Evolutionary conservation across 2,797 vertebrate species (phyloP), one percentile per base, ranked within the genome.

Genomic region (Platyrinchus mystaceus): DNA sequence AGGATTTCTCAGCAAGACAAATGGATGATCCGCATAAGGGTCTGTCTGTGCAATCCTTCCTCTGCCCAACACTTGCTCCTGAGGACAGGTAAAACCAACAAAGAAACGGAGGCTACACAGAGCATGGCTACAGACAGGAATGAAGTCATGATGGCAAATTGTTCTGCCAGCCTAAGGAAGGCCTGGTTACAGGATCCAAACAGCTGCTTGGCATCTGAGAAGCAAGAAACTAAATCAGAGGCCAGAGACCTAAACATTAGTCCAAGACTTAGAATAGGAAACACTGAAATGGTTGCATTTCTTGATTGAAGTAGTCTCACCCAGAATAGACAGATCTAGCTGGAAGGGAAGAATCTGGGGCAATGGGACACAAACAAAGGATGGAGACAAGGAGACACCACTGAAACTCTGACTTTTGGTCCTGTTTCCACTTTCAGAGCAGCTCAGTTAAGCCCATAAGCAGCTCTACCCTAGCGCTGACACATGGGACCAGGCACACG

Each of bases 401-500:
- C 64, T 73, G 67, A 50, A 82, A 69, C 26, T 7, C 12, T 23
- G 26, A 12, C 1, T 14, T 34, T 69, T 84, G n/a, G 16, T 39
- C 18, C 26, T 4, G 0, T 66, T 86, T 49, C 23, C 7, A 9
- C 66, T 50, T 46, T 32, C 53, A 66, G 50, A 90, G 56, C 39
- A 81, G 26, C 14, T n/a, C 56, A n/a, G 36, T 52, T 22, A 70
- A 75, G 23, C 8, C 17, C 58, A 50, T 12, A 53, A 50, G 23
- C 34, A 84, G 44, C 34, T 58, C 36, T 41, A 24, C 44, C 47
- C 36, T 1, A 0, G 12, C 1, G 0, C 74, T 43, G 17, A 69
- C 39, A 36, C 10, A 2, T 0, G 3, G 13, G 34, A 77, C 44
- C 37, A 63, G 46, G 28, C 37, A 64, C 3, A 1, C 5, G 23